Evolutionary conservation across 2,888 invertebrate genomes (phyloP), one percentile per base, ranked within the genome.

Genomic region (Copidosoma aretas): DNA sequence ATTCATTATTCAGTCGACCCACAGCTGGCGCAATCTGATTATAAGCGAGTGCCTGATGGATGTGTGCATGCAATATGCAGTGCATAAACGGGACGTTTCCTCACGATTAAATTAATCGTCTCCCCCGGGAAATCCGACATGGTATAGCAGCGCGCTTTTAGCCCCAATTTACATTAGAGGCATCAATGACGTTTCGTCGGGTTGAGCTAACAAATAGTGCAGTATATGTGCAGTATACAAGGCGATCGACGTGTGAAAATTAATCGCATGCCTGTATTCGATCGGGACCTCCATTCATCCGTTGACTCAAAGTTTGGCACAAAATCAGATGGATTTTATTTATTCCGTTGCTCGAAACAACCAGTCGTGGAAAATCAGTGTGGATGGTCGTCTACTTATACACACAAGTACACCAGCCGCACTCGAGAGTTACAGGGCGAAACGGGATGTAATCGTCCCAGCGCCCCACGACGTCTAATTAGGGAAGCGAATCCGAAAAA

Each of bases 391-490:
- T 46, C 32, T 8, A 17, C 14, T 49, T 21, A n/a, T n/a, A n/a
- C n/a, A n/a, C n/a, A n/a, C n/a, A n/a, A n/a, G 32, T 32, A 32
- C 8, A 32, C 8, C 32, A 8, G 32, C 32, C 32, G 8, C 32
- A 32, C 32, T 32, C 32, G 32, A 32, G 57, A 17, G 12, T 12
- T 54, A 49, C 56, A 15, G 5, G 22, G 19, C n/a, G 25, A 60
- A 56, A 52, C 57, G 10, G 24, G 22, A 41, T 51, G 58, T 64
- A 58, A 61, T 64, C 64, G 51, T 54, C 46, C 59, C 32, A 17
- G 53, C 59, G 15, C 58, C 59, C 60, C 21, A 21, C 0, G 65
- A 21, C 53, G 25, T 49, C 62, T 63, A 69, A 69, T 68, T 68
- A 32, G 32, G 32, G 32, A 54, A 61, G 58, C 58, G 51, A 61